phyloP scores from a whole-genome alignment of 2,113 vertebrate species.

The Lampris incognitus region DNA sequence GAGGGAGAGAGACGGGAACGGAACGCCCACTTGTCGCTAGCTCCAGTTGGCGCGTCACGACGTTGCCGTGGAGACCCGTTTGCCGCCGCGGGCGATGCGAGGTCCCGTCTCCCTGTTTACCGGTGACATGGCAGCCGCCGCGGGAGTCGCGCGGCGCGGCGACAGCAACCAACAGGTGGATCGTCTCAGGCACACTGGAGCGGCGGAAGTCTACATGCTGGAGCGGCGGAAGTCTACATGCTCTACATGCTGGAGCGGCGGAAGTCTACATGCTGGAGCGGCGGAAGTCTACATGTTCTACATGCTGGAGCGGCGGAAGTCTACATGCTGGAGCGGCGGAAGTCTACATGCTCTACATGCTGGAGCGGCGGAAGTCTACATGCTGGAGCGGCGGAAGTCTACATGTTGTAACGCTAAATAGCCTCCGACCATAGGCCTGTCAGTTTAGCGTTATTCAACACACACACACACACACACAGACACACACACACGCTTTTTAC shows the following conservation, averaged over 20 bases:
- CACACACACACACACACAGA: constrained; percentile 21
- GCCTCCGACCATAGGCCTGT: too few relatives aligned
- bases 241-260: too few relatives aligned
- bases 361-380: too few relatives aligned
- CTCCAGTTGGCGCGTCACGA: constrained; percentile 67
- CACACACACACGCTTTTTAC: neutral
- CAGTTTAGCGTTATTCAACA: neutral
- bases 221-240: too few relatives aligned
- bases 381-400: too few relatives aligned
- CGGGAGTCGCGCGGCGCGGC: constrained; percentile 23
- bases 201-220: too few relatives aligned
- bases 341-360: too few relatives aligned
- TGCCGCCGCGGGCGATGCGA: constrained; percentile 56
- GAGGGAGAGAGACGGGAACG: constrained; percentile 50
- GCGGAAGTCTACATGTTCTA: too few relatives aligned
- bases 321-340: too few relatives aligned
- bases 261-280: too few relatives aligned
- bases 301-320: too few relatives aligned
- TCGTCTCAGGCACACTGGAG: neutral
- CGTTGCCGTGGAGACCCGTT: constrained; percentile 76
- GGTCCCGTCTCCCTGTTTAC: constrained; percentile 61
- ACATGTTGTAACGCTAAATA: too few relatives aligned
- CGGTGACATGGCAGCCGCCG: constrained; percentile 34
- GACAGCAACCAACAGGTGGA: constrained; percentile 52
- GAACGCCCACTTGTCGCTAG: constrained; percentile 75